phyloP scores from a whole-genome alignment of 2,113 vertebrate species.

The Prochilodus magdalenae region DNA sequence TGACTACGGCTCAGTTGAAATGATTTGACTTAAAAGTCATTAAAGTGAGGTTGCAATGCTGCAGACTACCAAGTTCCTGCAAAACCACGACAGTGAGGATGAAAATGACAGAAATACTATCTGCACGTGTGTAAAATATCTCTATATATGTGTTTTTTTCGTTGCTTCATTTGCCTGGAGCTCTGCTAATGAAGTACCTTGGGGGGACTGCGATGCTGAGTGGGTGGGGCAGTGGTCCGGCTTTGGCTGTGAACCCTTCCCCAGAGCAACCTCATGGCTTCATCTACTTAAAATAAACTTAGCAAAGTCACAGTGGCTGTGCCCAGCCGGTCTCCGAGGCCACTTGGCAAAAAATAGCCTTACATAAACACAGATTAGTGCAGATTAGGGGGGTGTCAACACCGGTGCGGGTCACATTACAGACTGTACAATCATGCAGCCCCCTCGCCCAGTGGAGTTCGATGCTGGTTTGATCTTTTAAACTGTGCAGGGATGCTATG shows the following conservation, averaged over 20 bases:
- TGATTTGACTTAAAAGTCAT: not conserved
- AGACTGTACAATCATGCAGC: constrained; percentile 23
- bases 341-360: constrained; percentile 56
- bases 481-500: not conserved
- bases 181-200: constrained; percentile 6
- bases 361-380: constrained; percentile 69
- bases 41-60: not conserved
- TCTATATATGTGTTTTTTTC: constrained; percentile 7
- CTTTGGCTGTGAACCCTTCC: not conserved
- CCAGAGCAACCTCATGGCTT: constrained; percentile 52
- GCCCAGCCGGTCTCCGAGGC: constrained; percentile 52
- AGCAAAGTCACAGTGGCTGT: constrained; percentile 12
- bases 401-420: constrained; percentile 48
- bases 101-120: not conserved
- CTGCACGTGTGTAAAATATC: not conserved
- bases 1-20: not conserved
- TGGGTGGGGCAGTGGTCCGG: not conserved
- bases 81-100: not conserved
- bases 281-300: constrained; percentile 50
- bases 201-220: not conserved
- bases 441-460: not conserved
- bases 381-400: constrained; percentile 58
- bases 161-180: not conserved
- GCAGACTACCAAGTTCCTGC: not conserved
- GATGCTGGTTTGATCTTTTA: not conserved